Conservation (phyloP, 2,797 vertebrate species). For the Pseudomugil tenellus region DNA sequence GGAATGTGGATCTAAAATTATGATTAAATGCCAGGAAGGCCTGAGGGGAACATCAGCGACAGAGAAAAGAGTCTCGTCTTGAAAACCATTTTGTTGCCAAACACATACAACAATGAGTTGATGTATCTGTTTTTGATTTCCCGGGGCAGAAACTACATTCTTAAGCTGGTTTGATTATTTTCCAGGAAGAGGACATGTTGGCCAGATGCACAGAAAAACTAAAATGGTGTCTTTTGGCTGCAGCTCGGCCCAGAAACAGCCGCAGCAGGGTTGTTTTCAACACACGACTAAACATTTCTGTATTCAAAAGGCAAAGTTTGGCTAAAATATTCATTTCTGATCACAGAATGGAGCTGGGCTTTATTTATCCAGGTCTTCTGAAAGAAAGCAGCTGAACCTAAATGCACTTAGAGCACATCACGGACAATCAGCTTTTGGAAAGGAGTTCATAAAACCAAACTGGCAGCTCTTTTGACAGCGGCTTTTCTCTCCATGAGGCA, state of each 20-base stretch:
- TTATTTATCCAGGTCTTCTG: constrained; percentile 28
- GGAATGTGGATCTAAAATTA: constrained; percentile 42
- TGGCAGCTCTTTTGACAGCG: constrained; percentile 9
- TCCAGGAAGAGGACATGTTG: constrained; percentile 61
- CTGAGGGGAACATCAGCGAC: constrained; percentile 19
- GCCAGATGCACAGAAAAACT: constrained; percentile 51
- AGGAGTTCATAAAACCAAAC: constrained; percentile 15
- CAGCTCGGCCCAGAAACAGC: constrained; percentile 52
- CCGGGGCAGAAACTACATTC: constrained; percentile 22
- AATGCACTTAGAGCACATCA: constrained; percentile 12
- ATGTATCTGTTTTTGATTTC: constrained; percentile 51
- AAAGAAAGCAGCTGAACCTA: constrained; percentile 23
- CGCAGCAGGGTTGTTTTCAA: constrained; percentile 60
- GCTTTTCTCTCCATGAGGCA: constrained; percentile 21
- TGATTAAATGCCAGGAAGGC: constrained; percentile 22
- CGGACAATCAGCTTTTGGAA: constrained; percentile 10
- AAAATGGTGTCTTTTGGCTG: constrained; percentile 63
- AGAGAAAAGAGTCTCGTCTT: constrained; percentile 16
- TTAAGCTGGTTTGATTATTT: constrained; percentile 33
- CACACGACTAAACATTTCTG: constrained; percentile 61
- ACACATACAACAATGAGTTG: constrained; percentile 17
- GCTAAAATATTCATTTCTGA: constrained; percentile 49
- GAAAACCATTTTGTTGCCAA: constrained; percentile 21
- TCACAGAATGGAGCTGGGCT: constrained; percentile 29
- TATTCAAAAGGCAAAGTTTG: constrained; percentile 37